Evolutionary conservation across 2,888 invertebrate genomes (phyloP), one percentile per base, ranked within the genome.

Genomic region (Didymodactylos carnosus): DNA sequence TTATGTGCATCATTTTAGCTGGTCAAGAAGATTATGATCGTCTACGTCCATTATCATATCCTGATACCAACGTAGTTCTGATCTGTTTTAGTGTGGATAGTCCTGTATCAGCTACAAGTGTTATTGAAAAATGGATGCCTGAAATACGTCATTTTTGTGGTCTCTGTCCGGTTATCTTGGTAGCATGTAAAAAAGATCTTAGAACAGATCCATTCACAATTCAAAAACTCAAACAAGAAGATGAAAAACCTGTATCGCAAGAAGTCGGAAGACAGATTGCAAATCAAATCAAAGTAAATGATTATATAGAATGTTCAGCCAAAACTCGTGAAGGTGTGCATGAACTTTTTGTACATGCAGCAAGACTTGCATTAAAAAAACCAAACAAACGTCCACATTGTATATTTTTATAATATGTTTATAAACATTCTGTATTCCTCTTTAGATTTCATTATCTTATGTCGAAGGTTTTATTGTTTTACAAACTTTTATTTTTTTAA

Each of bases 261-360:
- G 69, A 72, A 27, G 69, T 62, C n/a, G 72, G 72, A 19, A 25
- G 23, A 35, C 40, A 69, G 13, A 69, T 72, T 19, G 69, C 69
- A 13, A 23, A 40, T 13, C 41, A 72, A 43, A 72, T 72, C 19
- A 62, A 62, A 29, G 72, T 69, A 25, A 35, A 69, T 69, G 69
- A 94, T 72, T 94, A 95, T 84, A 92, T 97, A 77, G 97, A 97
- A 85, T 97, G 97, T 76, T 97, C 97, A 76, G 97, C 98, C 75
- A 98, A 98, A 85, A 98, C 98, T 75, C 88, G 97, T 80, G 94
- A 95, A 91, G 97, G 97, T 39, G 98, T 98, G 23, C 97, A 98
- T 83, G 97, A 98, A 84, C 97, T 97, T 73, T 98, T 98, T 87
- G 69, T 69, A 19, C 11, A 62, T 23, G 72, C 72, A 46, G 72